phyloP scores from a whole-genome alignment of 2,113 vertebrate species.

The Microcebus tavaratra region DNA sequence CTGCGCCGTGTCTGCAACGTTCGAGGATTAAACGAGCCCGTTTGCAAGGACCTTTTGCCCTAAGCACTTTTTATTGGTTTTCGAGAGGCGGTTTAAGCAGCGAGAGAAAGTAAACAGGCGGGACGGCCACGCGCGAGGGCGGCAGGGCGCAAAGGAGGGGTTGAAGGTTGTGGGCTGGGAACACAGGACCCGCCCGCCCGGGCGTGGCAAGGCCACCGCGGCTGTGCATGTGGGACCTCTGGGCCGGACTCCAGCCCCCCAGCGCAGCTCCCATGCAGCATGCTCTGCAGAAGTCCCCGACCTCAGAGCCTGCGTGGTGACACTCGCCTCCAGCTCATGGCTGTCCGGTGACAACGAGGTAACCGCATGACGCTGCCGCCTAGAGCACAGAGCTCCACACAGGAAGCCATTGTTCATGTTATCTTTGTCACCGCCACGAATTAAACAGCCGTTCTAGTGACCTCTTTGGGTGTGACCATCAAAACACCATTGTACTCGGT shows the following conservation, averaged over 20 bases:
- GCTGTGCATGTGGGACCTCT: neutral
- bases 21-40: neutral
- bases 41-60: neutral
- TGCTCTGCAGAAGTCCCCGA: neutral
- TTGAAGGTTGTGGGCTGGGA: neutral
- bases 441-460: neutral
- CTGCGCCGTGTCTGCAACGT: neutral
- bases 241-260: neutral
- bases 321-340: neutral
- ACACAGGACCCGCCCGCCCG: neutral
- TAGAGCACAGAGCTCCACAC: fast-evolving
- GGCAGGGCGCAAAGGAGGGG: neutral
- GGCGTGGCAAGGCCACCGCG: fast-evolving
- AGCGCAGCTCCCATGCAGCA: fast-evolving
- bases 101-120: neutral
- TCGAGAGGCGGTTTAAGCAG: neutral
- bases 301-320: neutral
- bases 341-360: neutral
- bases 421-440: neutral
- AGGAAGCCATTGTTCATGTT: neutral
- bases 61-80: slow-evolving; percentile 51
- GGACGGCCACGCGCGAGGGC: neutral
- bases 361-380: fast-evolving
- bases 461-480: neutral
- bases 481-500: neutral